Evolutionary conservation across 2,888 invertebrate species (phyloP).

Genomic region (Pegoplata infirma): DNA sequence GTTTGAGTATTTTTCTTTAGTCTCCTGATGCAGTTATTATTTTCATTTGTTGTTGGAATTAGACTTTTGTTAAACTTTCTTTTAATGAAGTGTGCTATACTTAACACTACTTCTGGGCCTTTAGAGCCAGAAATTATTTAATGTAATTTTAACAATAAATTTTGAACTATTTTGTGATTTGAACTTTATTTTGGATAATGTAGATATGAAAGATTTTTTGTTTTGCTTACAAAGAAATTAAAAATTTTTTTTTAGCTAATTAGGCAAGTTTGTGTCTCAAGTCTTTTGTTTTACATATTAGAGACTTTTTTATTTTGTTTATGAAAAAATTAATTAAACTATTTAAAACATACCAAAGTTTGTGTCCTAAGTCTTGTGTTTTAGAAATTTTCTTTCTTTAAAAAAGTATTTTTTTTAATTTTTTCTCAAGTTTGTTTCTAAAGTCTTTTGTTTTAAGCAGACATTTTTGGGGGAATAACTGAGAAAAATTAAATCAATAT

Average conservation of each 20-base stretch:
- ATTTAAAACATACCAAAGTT: too few relatives aligned
- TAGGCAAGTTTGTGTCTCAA: background rate
- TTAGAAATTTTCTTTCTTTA: too few relatives aligned
- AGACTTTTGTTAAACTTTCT: background rate
- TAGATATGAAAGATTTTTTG: background rate
- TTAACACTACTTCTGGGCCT: too few relatives aligned
- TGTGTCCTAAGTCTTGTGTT: too few relatives aligned
- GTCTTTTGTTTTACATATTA: background rate
- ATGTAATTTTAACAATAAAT: background rate
- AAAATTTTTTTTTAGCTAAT: background rate
- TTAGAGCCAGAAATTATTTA: background rate
- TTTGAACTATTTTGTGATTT: background rate
- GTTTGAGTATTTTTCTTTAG: background rate
- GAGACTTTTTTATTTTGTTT: too few relatives aligned
- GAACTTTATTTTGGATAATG: background rate
- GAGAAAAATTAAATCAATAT: too few relatives aligned
- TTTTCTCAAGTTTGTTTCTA: too few relatives aligned
- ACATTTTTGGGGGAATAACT: too few relatives aligned
- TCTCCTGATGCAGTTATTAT: background rate
- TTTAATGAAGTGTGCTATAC: background rate
- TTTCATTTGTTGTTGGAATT: background rate
- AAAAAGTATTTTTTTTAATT: too few relatives aligned
- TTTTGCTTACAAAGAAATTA: background rate
- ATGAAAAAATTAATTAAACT: too few relatives aligned
- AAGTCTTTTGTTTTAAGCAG: too few relatives aligned